A percentile compares a stretch with the other conserved stretches of the same genome.
phyloP scores from a whole-genome alignment of 2,797 vertebrate genomes.

The Clangula hyemalis region DNA sequence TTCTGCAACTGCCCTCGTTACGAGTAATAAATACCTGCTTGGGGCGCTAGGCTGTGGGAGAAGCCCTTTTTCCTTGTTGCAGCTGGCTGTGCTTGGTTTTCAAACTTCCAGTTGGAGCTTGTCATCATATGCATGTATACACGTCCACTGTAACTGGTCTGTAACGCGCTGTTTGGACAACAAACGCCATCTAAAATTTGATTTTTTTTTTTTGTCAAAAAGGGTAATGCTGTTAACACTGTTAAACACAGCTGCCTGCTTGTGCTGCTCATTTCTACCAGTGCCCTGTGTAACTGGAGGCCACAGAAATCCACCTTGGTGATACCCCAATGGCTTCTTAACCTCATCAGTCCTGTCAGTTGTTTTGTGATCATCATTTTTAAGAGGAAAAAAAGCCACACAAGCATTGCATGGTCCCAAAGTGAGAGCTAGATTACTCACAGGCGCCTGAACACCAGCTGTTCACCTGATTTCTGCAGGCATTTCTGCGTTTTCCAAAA shows the following conservation, averaged over 20 bases:
- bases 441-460: neutral
- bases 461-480: neutral
- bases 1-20: accelerated
- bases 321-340: accelerated
- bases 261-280: neutral
- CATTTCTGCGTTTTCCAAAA: accelerated
- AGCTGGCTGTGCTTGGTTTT: accelerated
- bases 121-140: accelerated
- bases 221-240: neutral
- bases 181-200: accelerated
- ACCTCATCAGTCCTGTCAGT: accelerated
- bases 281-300: accelerated
- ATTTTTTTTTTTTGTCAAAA: neutral
- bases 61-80: too few relatives aligned
- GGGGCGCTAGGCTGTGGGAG: neutral
- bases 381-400: neutral
- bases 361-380: neutral
- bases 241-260: neutral
- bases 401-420: accelerated
- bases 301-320: accelerated
- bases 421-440: neutral
- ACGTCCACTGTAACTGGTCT: accelerated
- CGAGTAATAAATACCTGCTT: accelerated
- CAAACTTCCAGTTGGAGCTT: accelerated
- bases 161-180: accelerated